phyloP scores from a whole-genome alignment of 2,113 vertebrate species.

The Mustelus asterias region DNA sequence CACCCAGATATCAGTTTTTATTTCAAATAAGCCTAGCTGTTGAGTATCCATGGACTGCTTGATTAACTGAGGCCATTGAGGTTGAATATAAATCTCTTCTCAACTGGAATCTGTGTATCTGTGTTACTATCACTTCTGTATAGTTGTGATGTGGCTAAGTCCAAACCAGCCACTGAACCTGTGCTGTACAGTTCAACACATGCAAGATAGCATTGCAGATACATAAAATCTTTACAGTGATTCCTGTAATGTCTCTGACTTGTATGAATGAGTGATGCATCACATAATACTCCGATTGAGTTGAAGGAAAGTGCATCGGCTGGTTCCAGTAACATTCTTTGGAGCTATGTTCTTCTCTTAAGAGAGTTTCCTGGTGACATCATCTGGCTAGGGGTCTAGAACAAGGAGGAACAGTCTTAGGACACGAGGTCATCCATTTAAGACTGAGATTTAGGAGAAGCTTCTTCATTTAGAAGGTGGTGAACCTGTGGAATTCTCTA shows the following conservation, averaged over 20 bases:
- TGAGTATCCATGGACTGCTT: background rate
- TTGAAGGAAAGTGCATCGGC: background rate
- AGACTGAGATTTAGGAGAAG: too few relatives aligned
- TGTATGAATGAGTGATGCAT: background rate
- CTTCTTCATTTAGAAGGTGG: too few relatives aligned
- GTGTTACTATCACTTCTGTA: background rate
- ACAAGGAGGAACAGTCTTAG: too few relatives aligned
- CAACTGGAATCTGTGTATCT: background rate
- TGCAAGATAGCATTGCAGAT: background rate
- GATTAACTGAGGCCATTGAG: background rate
- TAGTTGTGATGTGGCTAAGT: background rate
- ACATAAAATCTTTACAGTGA: background rate
- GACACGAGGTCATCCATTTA: too few relatives aligned
- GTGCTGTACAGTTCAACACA: background rate
- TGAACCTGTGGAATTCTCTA: too few relatives aligned
- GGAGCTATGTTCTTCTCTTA: background rate
- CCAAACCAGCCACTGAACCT: background rate
- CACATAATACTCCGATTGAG: background rate
- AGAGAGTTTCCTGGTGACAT: background rate
- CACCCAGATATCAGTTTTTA: background rate
- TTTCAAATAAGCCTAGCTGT: background rate
- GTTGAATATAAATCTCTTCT: background rate
- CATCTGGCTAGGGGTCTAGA: too few relatives aligned
- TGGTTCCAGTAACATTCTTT: background rate
- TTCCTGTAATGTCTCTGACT: background rate